Evolutionary conservation across 2,113 vertebrate species (phyloP), one percentile per base, ranked within the genome.

Genomic region (Xiphophorus couchianus): DNA sequence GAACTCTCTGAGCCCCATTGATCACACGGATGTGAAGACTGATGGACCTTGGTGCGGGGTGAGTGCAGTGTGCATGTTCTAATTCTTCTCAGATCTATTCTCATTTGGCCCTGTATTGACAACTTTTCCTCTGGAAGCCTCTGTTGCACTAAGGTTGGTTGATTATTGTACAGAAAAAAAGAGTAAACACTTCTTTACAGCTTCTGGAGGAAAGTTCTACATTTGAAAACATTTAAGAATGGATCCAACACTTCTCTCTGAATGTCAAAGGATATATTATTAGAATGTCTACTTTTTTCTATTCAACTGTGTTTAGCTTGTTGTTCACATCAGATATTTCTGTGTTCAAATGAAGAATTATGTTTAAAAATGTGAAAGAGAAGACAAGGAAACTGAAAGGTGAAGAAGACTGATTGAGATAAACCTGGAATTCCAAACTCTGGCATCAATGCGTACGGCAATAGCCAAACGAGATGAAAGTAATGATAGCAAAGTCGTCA

Each of bases 101-200:
- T 86, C 82, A 92, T 94, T 94, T 91, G 77, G 68, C 82, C 58
- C 28, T 4, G 28, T 89, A 93, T 87, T 87, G 92, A 95, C 91
- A 93, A 87, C 82, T 72, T 82, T 80, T 83, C 80, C 76, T 66
- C 77, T 67, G 8, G 28, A 83, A 82, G 4, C 69, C 37, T 82
- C 30, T 60, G 65, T 61, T n/a, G 74, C 70, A 37, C 10, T 25
- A 63, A 4, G 31, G 3, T 33, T 65, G 69, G 67, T 65, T 72
- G 65, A 78, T 82, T 51, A 30, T 73, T 48, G 69, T 60, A 68
- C 67, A 44, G 51, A 65, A 63, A 6, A 65, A 66, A 8, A 31
- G 66, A 84, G 73, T 80, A 87, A 84, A 79, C 76, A 66, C 37
- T 37, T 73, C 51, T 86, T 75, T 62, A 39, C 58, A 73, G 75